Percentiles rank a stretch among this genome's conserved stretches.
These are phyloP conservation scores for Hyles vespertilio DNA, from an alignment of 1,140 invertebrate genomes.

Conservation along the genomic window DNA sequence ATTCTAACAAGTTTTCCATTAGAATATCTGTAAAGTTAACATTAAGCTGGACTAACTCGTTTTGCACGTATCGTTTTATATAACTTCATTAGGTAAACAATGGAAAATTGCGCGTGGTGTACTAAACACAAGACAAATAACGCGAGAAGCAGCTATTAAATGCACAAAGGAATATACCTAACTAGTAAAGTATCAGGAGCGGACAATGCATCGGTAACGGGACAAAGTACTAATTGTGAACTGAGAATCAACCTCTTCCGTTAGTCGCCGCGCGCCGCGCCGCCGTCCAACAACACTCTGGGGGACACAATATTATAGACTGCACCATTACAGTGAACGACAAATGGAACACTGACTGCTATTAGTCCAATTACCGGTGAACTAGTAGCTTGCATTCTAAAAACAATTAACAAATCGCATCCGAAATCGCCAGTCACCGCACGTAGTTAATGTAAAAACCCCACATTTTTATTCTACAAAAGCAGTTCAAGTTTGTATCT, in stretches of 20 bases:
- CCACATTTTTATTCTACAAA: constrained; percentile 20
- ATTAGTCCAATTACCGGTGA: too few species aligned
- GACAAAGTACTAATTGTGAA: constrained; percentile 67
- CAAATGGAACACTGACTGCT: too few species aligned
- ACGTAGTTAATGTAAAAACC: constrained; percentile 18
- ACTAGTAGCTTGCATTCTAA: not conserved
- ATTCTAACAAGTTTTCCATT: too few species aligned
- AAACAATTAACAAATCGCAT: not conserved
- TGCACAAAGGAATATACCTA: constrained; percentile 61
- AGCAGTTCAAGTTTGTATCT: constrained; percentile 11
- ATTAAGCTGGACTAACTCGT: too few species aligned
- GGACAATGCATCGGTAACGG: constrained; percentile 69
- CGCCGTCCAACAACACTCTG: not conserved
- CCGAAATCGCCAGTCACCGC: constrained; percentile 10
- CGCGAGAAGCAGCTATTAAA: constrained; percentile 49
- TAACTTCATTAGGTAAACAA: not conserved
- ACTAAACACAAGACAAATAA: constrained; percentile 48
- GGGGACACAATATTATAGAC: not conserved
- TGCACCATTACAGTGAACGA: too few species aligned
- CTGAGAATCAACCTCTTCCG: constrained; percentile 55
- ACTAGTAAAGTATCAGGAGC: constrained; percentile 52
- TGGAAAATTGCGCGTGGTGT: constrained; percentile 19
- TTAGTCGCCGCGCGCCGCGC: constrained; percentile 30
- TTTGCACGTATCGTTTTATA: too few species aligned
- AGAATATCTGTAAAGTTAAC: too few species aligned